Conservation (phyloP, 2,888 invertebrate genomes). For the Campaea margaritaria region DNA sequence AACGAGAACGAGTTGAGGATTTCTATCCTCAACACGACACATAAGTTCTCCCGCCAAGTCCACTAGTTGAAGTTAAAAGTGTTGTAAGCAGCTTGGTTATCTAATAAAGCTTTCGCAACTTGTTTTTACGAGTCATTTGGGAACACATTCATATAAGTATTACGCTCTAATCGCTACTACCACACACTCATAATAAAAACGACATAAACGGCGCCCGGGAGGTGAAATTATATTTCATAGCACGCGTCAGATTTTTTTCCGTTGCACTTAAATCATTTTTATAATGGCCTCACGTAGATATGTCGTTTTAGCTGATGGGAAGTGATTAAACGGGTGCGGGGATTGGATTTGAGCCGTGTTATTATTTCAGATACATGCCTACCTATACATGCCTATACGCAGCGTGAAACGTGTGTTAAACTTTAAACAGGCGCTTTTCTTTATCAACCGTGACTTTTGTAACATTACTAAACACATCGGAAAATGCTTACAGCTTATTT, state of each 20-base stretch:
- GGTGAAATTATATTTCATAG: slow-evolving; percentile 30
- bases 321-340: slow-evolving; percentile 25
- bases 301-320: slow-evolving; percentile 27
- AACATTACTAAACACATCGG: background rate
- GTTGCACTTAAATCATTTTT: slow-evolving; percentile 33
- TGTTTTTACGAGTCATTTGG: slow-evolving; percentile 61
- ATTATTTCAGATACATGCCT: too few species aligned
- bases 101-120: slow-evolving; percentile 68
- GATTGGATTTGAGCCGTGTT: background rate
- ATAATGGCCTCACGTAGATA: slow-evolving; percentile 32
- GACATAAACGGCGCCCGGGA: slow-evolving; percentile 40
- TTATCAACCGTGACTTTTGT: background rate
- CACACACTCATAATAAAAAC: slow-evolving; percentile 39
- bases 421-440: background rate
- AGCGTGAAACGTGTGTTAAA: background rate
- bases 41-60: slow-evolving; percentile 56
- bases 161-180: slow-evolving; percentile 48
- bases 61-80: slow-evolving; percentile 61
- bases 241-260: slow-evolving; percentile 30
- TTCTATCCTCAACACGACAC: slow-evolving; percentile 44
- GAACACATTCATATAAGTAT: slow-evolving; percentile 46
- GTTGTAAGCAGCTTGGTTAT: slow-evolving; percentile 61
- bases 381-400: too few species aligned
- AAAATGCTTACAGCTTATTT: slow-evolving; percentile 7
- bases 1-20: slow-evolving; percentile 31